Conservation (phyloP, 2,113 vertebrate genomes). For the Macroglossus sobrinus region DNA sequence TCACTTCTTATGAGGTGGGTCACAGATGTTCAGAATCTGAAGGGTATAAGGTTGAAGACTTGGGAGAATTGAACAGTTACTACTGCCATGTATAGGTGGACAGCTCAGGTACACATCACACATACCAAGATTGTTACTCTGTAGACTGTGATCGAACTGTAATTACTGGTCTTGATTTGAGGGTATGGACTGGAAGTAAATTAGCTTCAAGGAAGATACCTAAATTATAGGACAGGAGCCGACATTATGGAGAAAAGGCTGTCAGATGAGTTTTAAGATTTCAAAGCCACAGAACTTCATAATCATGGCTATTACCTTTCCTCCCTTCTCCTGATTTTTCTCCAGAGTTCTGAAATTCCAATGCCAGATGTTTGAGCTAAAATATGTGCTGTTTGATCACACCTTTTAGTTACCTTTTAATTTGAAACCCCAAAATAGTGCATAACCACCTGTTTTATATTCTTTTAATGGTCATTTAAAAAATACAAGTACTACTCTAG, state of each 20-base stretch:
- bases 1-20: not conserved
- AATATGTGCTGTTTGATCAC: conserved; percentile 56
- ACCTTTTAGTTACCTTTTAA: conserved; percentile 69
- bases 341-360: conserved; percentile 34
- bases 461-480: conserved; percentile 56
- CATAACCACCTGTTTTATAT: conserved; percentile 64
- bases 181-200: not conserved
- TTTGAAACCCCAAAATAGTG: conserved; percentile 69
- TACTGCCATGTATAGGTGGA: not conserved
- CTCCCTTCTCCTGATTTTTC: not conserved
- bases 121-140: not conserved
- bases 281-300: not conserved
- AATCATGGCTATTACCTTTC: not conserved
- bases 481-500: conserved; percentile 7
- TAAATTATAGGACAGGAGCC: not conserved
- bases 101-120: not conserved
- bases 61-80: not conserved
- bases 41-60: not conserved
- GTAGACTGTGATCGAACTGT: not conserved
- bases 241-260: not conserved
- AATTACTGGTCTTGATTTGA: not conserved
- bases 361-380: conserved; percentile 63
- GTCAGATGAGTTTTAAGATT: not conserved
- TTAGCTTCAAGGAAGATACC: not conserved
- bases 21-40: not conserved